Evolutionary conservation across 2,797 vertebrate genomes (phyloP), one percentile per base, ranked within the genome.

Genomic region (Oreortyx pictus): DNA sequence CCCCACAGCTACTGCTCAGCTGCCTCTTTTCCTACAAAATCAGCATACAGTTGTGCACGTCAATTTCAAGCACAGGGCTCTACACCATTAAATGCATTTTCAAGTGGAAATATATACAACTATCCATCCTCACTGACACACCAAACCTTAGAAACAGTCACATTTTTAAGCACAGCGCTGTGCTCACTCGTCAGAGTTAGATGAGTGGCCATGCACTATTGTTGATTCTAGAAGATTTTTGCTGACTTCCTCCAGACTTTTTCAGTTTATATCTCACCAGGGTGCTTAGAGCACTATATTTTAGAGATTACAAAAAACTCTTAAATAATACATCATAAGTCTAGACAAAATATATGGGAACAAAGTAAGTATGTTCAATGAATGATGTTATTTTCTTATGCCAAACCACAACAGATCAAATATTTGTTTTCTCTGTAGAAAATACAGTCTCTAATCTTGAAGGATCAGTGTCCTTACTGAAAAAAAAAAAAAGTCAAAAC

Each of bases 311-410:
- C 25, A 95, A 88, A 93, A 94, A 74, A 27, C 80, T 95, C 85
- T 95, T 77, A 94, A 96, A 79, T 94, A 96, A 96, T 96, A 92
- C 85, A 95, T 90, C 86, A 54, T 78, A 91, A 96, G 92, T 95
- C 93, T 95, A 96, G 90, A 95, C 86, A 85, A 97, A 96, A 89
- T 94, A 94, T 91, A 88, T 95, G 92, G 64, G 92, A 95, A 93
- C 87, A 95, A 95, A 97, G 91, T 61, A 96, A 96, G 95, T 78
- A 95, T 82, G 96, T 93, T 96, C 95, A 95, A 93, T 90, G 93
- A 93, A 97, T 61, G 93, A 94, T 88, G 43, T 70, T 92, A 82
- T 79, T 92, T 96, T 96, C 91, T 86, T 90, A 70, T 91, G 92
- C 92, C 86, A 97, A 96, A 94, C 88, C 68, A 94, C 82, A 95